Evolutionary conservation across 2,888 invertebrate genomes (phyloP).

Genomic region (Cephus sareptanus): DNA sequence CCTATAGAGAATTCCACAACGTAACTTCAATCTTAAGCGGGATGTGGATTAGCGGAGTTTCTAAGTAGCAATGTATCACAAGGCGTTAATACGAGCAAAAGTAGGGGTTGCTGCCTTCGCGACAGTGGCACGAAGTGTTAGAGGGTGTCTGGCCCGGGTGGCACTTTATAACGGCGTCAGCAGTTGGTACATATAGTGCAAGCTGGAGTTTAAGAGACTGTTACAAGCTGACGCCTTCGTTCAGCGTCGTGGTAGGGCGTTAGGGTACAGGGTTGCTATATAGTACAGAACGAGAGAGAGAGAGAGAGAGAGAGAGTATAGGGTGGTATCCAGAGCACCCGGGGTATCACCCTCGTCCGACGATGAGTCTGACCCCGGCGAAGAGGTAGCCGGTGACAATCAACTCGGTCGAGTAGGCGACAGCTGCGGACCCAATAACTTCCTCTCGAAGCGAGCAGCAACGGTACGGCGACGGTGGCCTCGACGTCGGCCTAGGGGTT

Average conservation of each 20-base stretch:
- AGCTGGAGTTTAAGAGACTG: constrained; percentile 64
- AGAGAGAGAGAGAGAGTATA: constrained; percentile 19
- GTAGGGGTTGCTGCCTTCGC: not conserved
- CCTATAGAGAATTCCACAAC: constrained; percentile 21
- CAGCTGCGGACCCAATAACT: constrained; percentile 65
- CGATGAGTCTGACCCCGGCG: constrained; percentile 63
- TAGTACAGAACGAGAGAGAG: constrained; percentile 28
- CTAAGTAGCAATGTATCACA: constrained; percentile 28
- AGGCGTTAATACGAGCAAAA: constrained; percentile 31
- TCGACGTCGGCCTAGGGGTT: constrained; percentile 15
- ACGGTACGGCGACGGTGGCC: constrained; percentile 16
- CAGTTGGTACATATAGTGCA: constrained; percentile 58
- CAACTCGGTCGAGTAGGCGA: constrained; percentile 56
- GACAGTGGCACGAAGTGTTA: not conserved
- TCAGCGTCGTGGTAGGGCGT: constrained; percentile 43
- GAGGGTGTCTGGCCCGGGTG: constrained; percentile 15
- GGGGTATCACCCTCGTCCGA: constrained; percentile 55
- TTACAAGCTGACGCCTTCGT: constrained; percentile 64
- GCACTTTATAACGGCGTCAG: constrained; percentile 65
- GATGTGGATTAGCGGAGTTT: not conserved
- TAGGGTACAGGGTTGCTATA: constrained; percentile 15
- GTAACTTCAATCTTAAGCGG: constrained; percentile 7
- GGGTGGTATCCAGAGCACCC: constrained; percentile 25
- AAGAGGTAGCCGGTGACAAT: constrained; percentile 62
- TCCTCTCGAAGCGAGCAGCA: constrained; percentile 42